Evolutionary conservation across 2,888 invertebrate species (phyloP).

Genomic region (Arenicola marina): DNA sequence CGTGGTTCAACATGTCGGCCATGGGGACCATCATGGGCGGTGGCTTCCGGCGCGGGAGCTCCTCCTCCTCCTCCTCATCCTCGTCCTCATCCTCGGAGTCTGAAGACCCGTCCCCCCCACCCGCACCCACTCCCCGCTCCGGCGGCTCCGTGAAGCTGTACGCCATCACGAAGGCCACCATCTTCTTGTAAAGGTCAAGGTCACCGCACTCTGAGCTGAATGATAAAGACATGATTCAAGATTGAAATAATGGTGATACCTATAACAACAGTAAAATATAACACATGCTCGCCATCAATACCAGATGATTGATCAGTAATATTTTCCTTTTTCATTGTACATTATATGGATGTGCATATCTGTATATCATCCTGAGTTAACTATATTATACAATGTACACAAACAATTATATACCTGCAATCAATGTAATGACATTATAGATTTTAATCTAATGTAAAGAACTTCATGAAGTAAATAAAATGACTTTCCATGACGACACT

Average conservation of each 20-base stretch:
- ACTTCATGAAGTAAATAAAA: too few relatives aligned
- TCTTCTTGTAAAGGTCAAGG: conserved; percentile 56
- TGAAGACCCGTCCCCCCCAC: conserved; percentile 17
- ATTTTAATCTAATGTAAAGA: too few relatives aligned
- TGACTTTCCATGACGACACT: too few relatives aligned
- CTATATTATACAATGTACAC: too few relatives aligned
- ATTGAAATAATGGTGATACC: neutral
- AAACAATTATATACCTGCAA: too few relatives aligned
- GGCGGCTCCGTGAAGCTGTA: conserved; percentile 61
- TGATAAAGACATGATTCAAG: neutral
- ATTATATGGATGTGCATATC: too few relatives aligned
- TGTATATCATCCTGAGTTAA: too few relatives aligned
- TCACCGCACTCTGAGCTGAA: conserved; percentile 27
- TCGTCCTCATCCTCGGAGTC: conserved; percentile 38
- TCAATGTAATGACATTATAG: too few relatives aligned
- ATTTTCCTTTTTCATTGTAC: too few relatives aligned
- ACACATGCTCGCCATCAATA: too few relatives aligned
- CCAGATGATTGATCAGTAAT: too few relatives aligned
- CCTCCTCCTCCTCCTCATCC: conserved; percentile 32
- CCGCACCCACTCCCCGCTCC: conserved; percentile 39
- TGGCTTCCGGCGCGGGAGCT: conserved; percentile 9
- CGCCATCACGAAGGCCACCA: conserved; percentile 62
- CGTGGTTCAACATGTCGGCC: conserved; percentile 60
- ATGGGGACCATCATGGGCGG: conserved; percentile 61
- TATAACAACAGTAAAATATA: conserved; percentile 3